These are phyloP conservation scores for Petroica traversi DNA, from an alignment of 2,113 vertebrate species.

Conservation along the genomic window DNA sequence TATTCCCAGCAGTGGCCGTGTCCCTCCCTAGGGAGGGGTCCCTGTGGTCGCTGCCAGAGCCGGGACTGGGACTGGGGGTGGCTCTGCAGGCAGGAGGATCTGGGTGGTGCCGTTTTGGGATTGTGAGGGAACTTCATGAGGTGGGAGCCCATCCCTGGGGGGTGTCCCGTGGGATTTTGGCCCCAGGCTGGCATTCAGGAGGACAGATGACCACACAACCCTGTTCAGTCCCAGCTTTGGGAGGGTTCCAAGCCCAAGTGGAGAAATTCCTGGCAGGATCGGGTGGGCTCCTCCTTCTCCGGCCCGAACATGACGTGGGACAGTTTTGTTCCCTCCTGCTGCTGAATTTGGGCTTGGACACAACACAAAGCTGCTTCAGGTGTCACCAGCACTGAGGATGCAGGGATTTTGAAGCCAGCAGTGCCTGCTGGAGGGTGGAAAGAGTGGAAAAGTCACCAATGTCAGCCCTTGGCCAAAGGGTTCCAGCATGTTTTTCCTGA, in stretches of 20 bases:
- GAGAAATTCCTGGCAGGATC: not conserved
- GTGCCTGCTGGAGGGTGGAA: not conserved
- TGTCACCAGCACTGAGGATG: not conserved
- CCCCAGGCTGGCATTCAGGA: not conserved
- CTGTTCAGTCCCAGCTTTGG: accelerated
- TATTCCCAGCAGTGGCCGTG: accelerated
- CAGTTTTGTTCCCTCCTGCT: not conserved
- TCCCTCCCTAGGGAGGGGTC: not conserved
- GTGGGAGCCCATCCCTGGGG: not conserved
- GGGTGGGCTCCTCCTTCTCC: not conserved
- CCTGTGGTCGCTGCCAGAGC: accelerated
- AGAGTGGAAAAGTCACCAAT: not conserved
- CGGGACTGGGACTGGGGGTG: accelerated
- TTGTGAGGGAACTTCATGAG: not conserved
- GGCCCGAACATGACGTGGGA: accelerated
- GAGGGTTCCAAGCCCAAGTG: not conserved
- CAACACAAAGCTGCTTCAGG: accelerated
- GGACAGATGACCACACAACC: not conserved
- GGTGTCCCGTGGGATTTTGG: not conserved
- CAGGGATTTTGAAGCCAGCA: not conserved
- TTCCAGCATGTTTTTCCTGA: accelerated
- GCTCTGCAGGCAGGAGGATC: accelerated
- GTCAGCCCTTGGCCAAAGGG: not conserved
- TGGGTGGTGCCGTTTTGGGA: accelerated
- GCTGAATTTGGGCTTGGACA: not conserved